phyloP scores from a whole-genome alignment of 2,888 invertebrate genomes.

The Drosophila mayaguana region DNA sequence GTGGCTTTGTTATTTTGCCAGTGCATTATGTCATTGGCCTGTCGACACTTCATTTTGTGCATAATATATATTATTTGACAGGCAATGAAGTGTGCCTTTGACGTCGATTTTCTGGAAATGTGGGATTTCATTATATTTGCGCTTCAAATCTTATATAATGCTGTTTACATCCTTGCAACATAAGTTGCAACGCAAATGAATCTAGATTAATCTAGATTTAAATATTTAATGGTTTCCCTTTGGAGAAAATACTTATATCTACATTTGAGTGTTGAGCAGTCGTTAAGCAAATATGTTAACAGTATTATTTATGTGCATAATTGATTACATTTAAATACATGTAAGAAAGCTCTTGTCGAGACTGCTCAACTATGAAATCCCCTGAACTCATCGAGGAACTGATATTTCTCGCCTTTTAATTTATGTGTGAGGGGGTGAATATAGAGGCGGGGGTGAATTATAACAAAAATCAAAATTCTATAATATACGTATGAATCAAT shows the following conservation, averaged over 20 bases:
- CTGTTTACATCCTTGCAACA: neutral
- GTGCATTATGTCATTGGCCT: slow-evolving; percentile 42
- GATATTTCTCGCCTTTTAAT: too few species aligned
- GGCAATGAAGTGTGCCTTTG: slow-evolving; percentile 11
- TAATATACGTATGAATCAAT: too few species aligned
- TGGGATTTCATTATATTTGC: slow-evolving; percentile 23
- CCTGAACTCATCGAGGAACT: too few species aligned
- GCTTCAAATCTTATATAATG: neutral
- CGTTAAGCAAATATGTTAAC: neutral
- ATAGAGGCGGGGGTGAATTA: too few species aligned
- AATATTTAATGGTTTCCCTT: neutral
- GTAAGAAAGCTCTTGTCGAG: too few species aligned
- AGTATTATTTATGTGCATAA: too few species aligned
- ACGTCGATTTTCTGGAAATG: slow-evolving; percentile 8
- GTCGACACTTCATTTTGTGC: slow-evolving; percentile 2
- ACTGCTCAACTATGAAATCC: too few species aligned
- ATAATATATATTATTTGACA: neutral
- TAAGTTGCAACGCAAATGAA: neutral
- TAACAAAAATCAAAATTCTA: too few species aligned
- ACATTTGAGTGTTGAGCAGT: neutral
- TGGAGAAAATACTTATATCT: neutral
- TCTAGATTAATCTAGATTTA: neutral
- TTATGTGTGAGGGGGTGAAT: too few species aligned
- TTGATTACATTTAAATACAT: too few species aligned
- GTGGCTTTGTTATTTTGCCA: slow-evolving; percentile 39